Base-by-base conservation (phyloP, 2,888 invertebrate genomes). In the Mesorhabditis belari region DNA sequence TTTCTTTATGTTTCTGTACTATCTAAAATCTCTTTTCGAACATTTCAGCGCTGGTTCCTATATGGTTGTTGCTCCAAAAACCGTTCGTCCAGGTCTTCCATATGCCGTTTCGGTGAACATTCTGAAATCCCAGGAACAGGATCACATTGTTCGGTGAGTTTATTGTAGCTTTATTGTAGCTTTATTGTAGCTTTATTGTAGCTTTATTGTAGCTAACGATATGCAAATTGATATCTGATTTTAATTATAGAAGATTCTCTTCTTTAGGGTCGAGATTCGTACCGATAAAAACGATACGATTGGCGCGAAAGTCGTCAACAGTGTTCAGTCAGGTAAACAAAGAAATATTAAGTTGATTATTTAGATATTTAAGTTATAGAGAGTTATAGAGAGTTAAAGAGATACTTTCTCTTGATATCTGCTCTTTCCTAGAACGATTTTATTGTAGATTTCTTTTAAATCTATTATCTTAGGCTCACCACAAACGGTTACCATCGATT, bases 81-180 rank as follows among this genome's bases (percentile, higher is more conserved):
- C 80, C 44, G 78, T 82, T 21, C 78, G 82, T 5, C 81, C 82
- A 3, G 81, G 81, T 3, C 69, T 81, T 5, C 79, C 81, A 0
- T 79, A 81, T 51, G 78, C 76, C 26, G 75, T 81, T 28, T 81
- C 80, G 29, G 77, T 82, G 52, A 82, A 82, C 67, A 77, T 82
- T 50, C 70, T 82, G 21, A 70, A 78, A 53, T 62, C 27, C 12
- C 49, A 67, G 61, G 76, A 78, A 55, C 66, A 73, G 29, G 79
- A 79, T 53, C 76, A 78, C 64, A 75, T 79, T 53, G 76, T 79
- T 3, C 66, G 79, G 44, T 35, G n/a, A 35, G 44, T 35, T 17
- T 17, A n/a, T n/a, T 35, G n/a, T n/a, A n/a, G n/a, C n/a, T 35
- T 17, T 17, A n/a, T n/a, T n/a, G n/a, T n/a, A n/a, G n/a, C n/a